These are phyloP conservation scores for Shargacucullia verbasci DNA, from an alignment of 2,888 invertebrate genomes.

Conservation along the genomic window DNA sequence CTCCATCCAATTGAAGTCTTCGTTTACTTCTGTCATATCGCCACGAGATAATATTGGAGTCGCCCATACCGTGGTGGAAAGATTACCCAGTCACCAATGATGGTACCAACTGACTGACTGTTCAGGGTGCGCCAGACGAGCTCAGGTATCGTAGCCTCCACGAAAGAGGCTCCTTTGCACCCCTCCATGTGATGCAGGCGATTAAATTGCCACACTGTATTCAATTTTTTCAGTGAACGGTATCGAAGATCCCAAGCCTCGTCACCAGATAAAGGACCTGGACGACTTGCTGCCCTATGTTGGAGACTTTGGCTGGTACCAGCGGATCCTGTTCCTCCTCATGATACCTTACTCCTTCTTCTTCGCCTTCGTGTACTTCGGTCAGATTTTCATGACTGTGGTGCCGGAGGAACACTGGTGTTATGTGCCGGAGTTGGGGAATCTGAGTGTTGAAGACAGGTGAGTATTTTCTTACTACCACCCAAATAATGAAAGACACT, in stretches of 20 bases:
- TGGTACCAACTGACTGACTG: too few species aligned
- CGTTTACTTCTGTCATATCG: too few species aligned
- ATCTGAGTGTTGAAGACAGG: slow-evolving; percentile 74
- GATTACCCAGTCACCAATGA: too few species aligned
- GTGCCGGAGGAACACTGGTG: slow-evolving; percentile 83
- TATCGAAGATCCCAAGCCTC: slow-evolving; percentile 15
- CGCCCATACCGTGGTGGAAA: too few species aligned
- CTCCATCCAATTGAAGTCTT: too few species aligned
- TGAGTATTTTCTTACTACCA: slow-evolving; percentile 42
- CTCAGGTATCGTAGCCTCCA: too few species aligned
- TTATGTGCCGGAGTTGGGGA: slow-evolving; percentile 69
- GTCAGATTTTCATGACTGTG: slow-evolving; percentile 84
- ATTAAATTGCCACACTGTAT: too few species aligned
- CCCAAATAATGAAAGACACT: too few species aligned
- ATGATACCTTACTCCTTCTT: slow-evolving; percentile 85
- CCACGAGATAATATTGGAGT: too few species aligned
- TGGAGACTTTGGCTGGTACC: slow-evolving; percentile 85
- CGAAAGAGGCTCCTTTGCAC: too few species aligned
- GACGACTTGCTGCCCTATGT: slow-evolving; percentile 81
- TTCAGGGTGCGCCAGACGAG: too few species aligned
- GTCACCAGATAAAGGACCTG: slow-evolving; percentile 71
- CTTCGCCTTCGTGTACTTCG: slow-evolving; percentile 85
- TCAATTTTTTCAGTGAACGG: slow-evolving; percentile 57
- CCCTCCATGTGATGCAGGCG: too few species aligned
- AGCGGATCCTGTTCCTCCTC: slow-evolving; percentile 78